Evolutionary conservation across 2,888 invertebrate species (phyloP).

Genomic region (Blastobasis lacticolella): DNA sequence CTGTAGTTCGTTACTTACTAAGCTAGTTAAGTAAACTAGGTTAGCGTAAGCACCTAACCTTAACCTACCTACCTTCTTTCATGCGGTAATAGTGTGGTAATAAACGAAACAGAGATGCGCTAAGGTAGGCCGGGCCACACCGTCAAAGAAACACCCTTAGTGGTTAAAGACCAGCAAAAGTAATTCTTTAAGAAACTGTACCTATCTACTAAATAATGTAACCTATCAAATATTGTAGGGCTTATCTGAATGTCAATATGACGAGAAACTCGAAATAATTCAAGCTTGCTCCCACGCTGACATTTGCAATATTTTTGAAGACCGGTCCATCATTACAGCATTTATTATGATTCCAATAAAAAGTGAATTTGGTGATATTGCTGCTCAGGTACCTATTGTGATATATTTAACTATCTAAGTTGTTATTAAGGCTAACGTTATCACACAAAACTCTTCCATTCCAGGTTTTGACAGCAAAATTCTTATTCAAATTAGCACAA

Average conservation of each 20-base stretch:
- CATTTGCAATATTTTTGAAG: constrained; percentile 56
- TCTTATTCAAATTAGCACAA: constrained; percentile 42
- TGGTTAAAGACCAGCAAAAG: too few relatives aligned
- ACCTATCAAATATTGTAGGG: constrained; percentile 29
- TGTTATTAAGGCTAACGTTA: neutral
- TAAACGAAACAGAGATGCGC: too few relatives aligned
- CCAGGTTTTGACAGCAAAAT: constrained; percentile 41
- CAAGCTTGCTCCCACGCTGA: constrained; percentile 52
- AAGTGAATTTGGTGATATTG: constrained; percentile 31
- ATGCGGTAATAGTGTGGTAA: too few relatives aligned
- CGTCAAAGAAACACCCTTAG: too few relatives aligned
- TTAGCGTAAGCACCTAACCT: too few relatives aligned
- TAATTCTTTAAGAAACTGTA: too few relatives aligned
- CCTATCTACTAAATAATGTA: too few relatives aligned
- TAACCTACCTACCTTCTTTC: too few relatives aligned
- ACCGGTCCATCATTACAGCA: constrained; percentile 37
- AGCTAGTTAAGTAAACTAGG: too few relatives aligned
- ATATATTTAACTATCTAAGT: neutral
- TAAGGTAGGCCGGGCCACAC: too few relatives aligned
- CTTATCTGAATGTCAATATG: constrained; percentile 29
- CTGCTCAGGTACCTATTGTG: constrained; percentile 34
- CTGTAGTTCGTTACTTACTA: too few relatives aligned
- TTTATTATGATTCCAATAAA: constrained; percentile 51
- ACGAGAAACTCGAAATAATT: constrained; percentile 47
- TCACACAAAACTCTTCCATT: constrained; percentile 15